Base-by-base conservation (phyloP, 64 coral and sea anemone genomes). In the Montipora cactus region DNA sequence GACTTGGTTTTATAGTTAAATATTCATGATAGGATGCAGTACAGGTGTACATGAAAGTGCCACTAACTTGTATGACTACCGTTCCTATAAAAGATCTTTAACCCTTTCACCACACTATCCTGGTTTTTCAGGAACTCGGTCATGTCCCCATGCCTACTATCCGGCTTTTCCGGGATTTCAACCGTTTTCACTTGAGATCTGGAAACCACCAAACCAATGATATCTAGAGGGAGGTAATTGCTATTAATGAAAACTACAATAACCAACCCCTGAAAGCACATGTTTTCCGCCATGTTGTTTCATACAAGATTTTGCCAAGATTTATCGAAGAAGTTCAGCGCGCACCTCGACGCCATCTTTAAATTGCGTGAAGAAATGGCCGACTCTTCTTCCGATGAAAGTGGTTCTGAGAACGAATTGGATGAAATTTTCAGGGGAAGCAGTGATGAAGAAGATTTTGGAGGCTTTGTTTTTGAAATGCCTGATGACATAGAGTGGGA, bases 401-500 rank as follows among this genome's bases (percentile, higher is more conserved):
- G 76, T 77, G 62, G 64, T 16, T n/a, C 70, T 52, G 51, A 89
- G 74, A 71, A 76, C 64, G 10, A 12, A 68, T 12, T 15, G 10
- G 75, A 78, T 78, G 75, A 78, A 16, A 49, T 47, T 10, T 78
- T 78, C n/a, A n/a, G 75, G 10, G 75, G 45, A 25, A 78, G 75
- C 75, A 28, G 18, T n/a, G 75, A 78, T 14, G 75, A 78, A 68
- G 66, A 15, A 15, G 8, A 55, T 81, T 81, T 81, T 81, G 79
- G 49, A 81, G 79, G 79, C 7, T 81, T 81, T 81, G 49, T 81
- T 81, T 81, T 51, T n/a, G 79, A 81, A 81, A 8, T 50, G 9
- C 81, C 81, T 6, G 81, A 85, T 37, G 58, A 85, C 67, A 85
- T 85, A 45, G 81, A 67, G 8, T 85, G 81, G 81, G 46, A 47